These are phyloP conservation scores for Bostrychus sinensis DNA, from an alignment of 2,113 vertebrate genomes.

Conservation along the genomic window DNA sequence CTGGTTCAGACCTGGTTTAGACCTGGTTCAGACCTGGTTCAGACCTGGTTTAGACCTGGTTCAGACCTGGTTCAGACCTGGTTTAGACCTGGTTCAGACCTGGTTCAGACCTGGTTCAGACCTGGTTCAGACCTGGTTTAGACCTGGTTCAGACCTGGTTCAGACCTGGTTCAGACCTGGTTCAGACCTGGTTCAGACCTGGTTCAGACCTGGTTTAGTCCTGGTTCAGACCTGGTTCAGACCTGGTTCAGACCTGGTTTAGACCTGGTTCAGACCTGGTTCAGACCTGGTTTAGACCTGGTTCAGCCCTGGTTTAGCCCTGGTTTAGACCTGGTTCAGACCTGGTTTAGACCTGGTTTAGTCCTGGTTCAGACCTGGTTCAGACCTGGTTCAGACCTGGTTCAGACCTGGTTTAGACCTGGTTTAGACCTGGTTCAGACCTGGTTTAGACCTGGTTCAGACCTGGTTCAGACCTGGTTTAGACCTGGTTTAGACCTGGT, in stretches of 20 bases:
- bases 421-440: conserved; percentile 23
- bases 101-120: too few relatives aligned
- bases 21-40: background rate
- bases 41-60: too few relatives aligned
- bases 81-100: too few relatives aligned
- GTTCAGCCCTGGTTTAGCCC: background rate
- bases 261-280: background rate
- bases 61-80: too few relatives aligned
- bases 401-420: background rate
- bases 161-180: background rate
- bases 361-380: background rate
- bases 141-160: background rate
- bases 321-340: background rate
- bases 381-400: background rate
- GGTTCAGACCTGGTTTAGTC: background rate
- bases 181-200: background rate
- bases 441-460: too few relatives aligned
- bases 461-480: too few relatives aligned
- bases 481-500: too few relatives aligned
- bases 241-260: background rate
- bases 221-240: conserved; percentile 12
- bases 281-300: background rate
- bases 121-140: too few relatives aligned
- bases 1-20: conserved; percentile 21
- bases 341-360: background rate